A percentile compares a stretch with the other conserved stretches of the same genome.
Evolutionary conservation across 64 coral and sea anemone genomes (phyloP).

Genomic region (Actinia equina): DNA sequence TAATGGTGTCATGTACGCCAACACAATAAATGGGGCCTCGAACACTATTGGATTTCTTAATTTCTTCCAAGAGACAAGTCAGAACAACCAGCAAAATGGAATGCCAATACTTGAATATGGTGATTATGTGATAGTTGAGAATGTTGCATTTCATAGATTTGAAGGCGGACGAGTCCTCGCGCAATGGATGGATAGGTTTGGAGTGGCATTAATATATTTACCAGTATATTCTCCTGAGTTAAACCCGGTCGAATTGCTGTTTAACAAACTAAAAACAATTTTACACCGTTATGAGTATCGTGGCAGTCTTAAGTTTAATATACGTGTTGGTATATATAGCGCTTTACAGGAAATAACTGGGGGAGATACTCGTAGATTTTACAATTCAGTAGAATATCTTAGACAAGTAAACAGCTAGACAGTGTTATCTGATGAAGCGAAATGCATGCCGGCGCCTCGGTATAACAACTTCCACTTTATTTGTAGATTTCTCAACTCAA

Average conservation of each 20-base stretch:
- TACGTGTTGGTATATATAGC: no score
- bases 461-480: no score
- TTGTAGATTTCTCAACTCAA: no score
- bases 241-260: neutral
- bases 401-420: no score
- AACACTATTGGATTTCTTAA: neutral
- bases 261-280: no score
- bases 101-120: neutral
- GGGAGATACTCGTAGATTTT: no score
- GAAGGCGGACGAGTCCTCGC: neutral
- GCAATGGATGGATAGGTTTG: constrained; percentile 25
- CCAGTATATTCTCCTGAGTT: constrained; percentile 9
- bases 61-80: neutral
- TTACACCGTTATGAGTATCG: no score
- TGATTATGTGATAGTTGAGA: constrained; percentile 29
- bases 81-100: neutral
- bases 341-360: no score
- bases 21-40: constrained; percentile 14
- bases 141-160: neutral
- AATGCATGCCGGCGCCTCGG: no score
- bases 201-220: constrained; percentile 8
- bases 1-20: constrained; percentile 8
- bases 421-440: no score
- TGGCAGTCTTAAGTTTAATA: no score
- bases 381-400: no score